A percentile compares a stretch with the other conserved stretches of the same genome.
phyloP scores from a whole-genome alignment of 2,113 vertebrate genomes.

The Tragelaphus scriptus region DNA sequence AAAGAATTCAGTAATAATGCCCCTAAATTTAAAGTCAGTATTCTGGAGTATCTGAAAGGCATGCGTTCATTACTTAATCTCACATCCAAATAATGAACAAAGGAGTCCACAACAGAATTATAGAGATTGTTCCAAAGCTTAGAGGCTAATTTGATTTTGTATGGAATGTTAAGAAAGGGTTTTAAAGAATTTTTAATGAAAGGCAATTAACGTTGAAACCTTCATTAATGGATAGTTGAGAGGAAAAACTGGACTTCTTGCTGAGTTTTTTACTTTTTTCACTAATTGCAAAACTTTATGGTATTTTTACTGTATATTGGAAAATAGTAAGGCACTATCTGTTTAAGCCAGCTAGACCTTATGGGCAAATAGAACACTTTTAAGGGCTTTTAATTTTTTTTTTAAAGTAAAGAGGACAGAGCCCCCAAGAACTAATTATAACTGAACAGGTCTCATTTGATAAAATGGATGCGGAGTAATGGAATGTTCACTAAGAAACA shows the following conservation, averaged over 20 bases:
- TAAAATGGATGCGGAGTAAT: constrained; percentile 45
- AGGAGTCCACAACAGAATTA: constrained; percentile 49
- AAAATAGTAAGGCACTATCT: neutral
- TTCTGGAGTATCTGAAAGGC: constrained; percentile 50
- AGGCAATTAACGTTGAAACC: constrained; percentile 72
- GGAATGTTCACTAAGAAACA: constrained; percentile 39
- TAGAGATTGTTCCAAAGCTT: constrained; percentile 61
- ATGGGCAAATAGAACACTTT: constrained; percentile 54
- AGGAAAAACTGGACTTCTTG: constrained; percentile 64
- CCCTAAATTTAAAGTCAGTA: neutral
- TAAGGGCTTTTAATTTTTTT: constrained; percentile 43
- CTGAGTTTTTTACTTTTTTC: constrained; percentile 70
- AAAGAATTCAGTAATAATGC: neutral
- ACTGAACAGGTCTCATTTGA: constrained; percentile 22
- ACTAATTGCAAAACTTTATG: constrained; percentile 56
- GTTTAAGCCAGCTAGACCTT: constrained; percentile 52
- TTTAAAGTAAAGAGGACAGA: neutral
- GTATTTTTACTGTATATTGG: constrained; percentile 61
- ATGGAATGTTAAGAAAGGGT: constrained; percentile 53
- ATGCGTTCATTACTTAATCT: constrained; percentile 45
- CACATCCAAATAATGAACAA: constrained; percentile 62
- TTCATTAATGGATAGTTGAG: constrained; percentile 69
- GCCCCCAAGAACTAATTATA: constrained; percentile 52
- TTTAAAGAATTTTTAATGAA: constrained; percentile 75
- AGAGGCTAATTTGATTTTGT: constrained; percentile 71